Evolutionary conservation across 1,140 invertebrate species (phyloP).

Genomic region (Chrysomallon squamiferum): DNA sequence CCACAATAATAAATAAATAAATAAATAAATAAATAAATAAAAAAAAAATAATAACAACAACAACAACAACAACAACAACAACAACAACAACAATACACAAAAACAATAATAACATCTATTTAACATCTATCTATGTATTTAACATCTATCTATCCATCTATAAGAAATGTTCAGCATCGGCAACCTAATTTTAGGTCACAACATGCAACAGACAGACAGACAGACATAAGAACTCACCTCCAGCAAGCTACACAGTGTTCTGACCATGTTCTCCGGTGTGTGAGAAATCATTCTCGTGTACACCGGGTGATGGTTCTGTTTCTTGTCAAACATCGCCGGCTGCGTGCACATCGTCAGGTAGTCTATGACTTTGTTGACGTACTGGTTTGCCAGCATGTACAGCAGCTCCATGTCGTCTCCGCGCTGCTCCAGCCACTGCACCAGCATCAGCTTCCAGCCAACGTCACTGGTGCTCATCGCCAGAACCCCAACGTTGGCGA

Average conservation of each 20-base stretch:
- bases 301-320: constrained; percentile 22
- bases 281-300: constrained; percentile 52
- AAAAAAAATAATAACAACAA: too few relatives aligned
- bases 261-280: constrained; percentile 55
- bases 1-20: too few relatives aligned
- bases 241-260: constrained; percentile 51
- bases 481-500: constrained; percentile 58
- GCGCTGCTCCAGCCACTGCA: constrained; percentile 57
- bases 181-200: too few relatives aligned
- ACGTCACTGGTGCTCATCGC: constrained; percentile 54
- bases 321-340: constrained; percentile 43
- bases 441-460: constrained; percentile 58
- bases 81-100: too few relatives aligned
- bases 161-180: too few relatives aligned
- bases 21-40: too few relatives aligned
- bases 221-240: constrained; percentile 51
- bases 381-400: constrained; percentile 51
- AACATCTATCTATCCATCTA: too few relatives aligned
- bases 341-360: constrained; percentile 48
- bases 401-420: constrained; percentile 44
- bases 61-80: too few relatives aligned
- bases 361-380: constrained; percentile 53
- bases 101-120: too few relatives aligned
- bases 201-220: too few relatives aligned
- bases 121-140: too few relatives aligned